Conservation (phyloP, 2,888 invertebrate species). For the Shargacucullia verbasci region DNA sequence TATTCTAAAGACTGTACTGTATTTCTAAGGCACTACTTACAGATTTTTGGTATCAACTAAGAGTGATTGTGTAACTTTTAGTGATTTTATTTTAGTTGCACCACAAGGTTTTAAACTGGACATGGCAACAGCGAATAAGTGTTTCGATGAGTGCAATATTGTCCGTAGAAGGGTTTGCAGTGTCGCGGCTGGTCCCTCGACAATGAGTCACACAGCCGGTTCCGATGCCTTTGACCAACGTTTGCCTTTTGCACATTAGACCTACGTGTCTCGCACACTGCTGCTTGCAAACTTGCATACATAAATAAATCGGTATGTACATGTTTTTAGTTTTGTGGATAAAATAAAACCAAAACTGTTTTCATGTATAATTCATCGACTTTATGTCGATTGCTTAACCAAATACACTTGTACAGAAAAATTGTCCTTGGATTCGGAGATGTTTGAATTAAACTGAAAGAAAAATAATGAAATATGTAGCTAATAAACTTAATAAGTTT, state of each 20-base stretch:
- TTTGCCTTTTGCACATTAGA: conserved; percentile 57
- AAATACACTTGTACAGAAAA: no score
- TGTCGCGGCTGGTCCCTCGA: conserved; percentile 56
- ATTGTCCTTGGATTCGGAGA: neutral
- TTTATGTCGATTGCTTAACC: no score
- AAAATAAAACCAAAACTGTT: no score
- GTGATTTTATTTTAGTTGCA: conserved; percentile 1
- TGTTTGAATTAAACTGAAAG: neutral
- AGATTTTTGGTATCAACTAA: neutral
- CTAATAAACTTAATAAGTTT: no score
- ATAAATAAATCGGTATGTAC: conserved; percentile 9
- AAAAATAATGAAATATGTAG: neutral
- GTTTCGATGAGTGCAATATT: conserved; percentile 44
- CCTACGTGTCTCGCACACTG: conserved; percentile 47
- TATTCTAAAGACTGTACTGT: neutral
- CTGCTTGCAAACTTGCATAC: conserved; percentile 21
- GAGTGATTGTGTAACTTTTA: neutral
- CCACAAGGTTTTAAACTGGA: neutral
- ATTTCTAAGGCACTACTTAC: neutral
- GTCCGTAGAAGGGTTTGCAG: conserved; percentile 57
- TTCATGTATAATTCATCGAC: no score
- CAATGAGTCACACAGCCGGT: conserved; percentile 77
- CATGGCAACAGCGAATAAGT: conserved; percentile 26
- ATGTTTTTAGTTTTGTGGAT: conserved; percentile 1
- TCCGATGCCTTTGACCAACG: conserved; percentile 60